A percentile compares a stretch with the other conserved stretches of the same genome.
These are phyloP conservation scores for Lordiphosa clarofinis DNA, from an alignment of 1,140 invertebrate genomes.

Conservation along the genomic window DNA sequence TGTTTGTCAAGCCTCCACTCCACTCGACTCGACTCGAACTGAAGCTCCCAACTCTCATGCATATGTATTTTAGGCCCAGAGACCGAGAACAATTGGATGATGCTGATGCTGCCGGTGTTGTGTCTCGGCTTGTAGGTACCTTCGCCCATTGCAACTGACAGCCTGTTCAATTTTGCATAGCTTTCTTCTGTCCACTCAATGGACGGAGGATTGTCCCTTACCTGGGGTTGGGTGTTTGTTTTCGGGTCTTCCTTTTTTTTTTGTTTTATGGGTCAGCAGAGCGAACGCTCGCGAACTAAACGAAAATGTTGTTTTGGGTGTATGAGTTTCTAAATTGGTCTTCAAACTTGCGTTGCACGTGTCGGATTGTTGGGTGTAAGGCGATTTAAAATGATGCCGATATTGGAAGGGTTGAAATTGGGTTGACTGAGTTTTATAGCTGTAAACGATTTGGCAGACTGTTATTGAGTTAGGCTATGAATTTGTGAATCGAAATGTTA, in stretches of 20 bases:
- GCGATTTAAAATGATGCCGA: constrained; percentile 2
- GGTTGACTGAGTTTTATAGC: neutral
- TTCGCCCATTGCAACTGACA: constrained; percentile 10
- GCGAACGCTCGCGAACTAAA: constrained; percentile 1
- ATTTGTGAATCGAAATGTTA: no score
- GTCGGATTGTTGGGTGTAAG: constrained; percentile 2
- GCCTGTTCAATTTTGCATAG: constrained; percentile 15
- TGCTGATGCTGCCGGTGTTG: neutral
- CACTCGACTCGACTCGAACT: constrained; percentile 2
- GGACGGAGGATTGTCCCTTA: neutral
- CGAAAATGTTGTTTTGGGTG: constrained; percentile 9
- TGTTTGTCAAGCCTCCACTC: constrained; percentile 7
- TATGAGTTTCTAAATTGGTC: constrained; percentile 8
- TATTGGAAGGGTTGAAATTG: neutral
- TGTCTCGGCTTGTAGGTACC: constrained; percentile 1
- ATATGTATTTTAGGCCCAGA: constrained; percentile 11
- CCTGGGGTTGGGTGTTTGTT: neutral
- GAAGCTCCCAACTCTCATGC: constrained; percentile 5
- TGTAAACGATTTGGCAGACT: no score
- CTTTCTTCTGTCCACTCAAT: constrained; percentile 13
- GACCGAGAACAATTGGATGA: constrained; percentile 10
- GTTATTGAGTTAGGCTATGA: no score
- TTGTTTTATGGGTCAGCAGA: neutral
- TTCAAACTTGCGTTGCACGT: neutral
- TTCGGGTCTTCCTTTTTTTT: neutral